These are phyloP conservation scores for Cylloceria caligata DNA, from an alignment of 2,888 invertebrate species.

Conservation along the genomic window DNA sequence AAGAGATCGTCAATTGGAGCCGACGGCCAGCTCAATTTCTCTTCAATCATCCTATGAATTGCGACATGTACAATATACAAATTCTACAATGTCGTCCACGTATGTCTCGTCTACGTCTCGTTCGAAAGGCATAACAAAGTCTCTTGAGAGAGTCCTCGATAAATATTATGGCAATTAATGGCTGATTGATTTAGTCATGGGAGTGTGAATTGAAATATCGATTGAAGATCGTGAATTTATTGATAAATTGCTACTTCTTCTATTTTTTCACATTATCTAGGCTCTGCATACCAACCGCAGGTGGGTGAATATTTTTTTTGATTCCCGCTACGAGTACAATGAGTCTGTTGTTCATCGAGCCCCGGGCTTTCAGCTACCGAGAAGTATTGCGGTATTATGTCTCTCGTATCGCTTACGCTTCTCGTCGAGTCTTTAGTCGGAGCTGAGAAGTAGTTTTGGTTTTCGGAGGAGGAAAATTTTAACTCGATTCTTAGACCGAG, in stretches of 20 bases:
- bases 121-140: conserved; percentile 32
- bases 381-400: conserved; percentile 50
- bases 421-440: conserved; percentile 13
- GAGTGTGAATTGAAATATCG: neutral
- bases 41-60: conserved; percentile 15
- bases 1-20: conserved; percentile 42
- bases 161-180: conserved; percentile 24
- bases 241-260: neutral
- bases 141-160: conserved; percentile 2
- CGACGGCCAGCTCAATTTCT: conserved; percentile 20
- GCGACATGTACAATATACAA: conserved; percentile 47
- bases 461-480: conserved; percentile 44
- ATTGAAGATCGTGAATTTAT: neutral
- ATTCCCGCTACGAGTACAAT: conserved; percentile 43
- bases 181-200: neutral
- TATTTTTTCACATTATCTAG: neutral
- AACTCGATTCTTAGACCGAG: conserved; percentile 27
- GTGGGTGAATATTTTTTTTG: conserved; percentile 31
- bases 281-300: conserved; percentile 13
- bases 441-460: neutral
- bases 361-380: conserved; percentile 28
- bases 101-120: conserved; percentile 8
- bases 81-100: conserved; percentile 45
- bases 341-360: conserved; percentile 46
- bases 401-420: conserved; percentile 59